Conservation (phyloP, 2,797 vertebrate species). For the Megalops cyprinoides region DNA sequence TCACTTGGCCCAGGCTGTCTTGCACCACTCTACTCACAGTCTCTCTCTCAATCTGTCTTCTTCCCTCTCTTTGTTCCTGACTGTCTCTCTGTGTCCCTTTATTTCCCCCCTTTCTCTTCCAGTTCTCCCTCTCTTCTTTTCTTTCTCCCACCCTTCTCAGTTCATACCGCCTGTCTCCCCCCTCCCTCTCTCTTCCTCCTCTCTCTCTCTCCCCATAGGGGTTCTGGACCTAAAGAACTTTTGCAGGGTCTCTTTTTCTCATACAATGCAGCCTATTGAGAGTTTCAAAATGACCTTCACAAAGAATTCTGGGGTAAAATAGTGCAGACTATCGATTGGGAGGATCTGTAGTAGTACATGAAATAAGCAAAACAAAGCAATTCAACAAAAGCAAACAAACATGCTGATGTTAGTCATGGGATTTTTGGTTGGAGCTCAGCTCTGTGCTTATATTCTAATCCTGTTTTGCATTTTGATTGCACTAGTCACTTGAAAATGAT, state of each 20-base stretch:
- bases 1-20: background rate
- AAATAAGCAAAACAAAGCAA: slow-evolving; percentile 3
- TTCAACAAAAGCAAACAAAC: background rate
- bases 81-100: background rate
- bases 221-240: background rate
- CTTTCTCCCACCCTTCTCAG: background rate
- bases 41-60: background rate
- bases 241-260: background rate
- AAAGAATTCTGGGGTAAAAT: background rate
- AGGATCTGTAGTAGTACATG: slow-evolving; percentile 6
- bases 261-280: slow-evolving; percentile 8
- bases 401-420: slow-evolving; percentile 16
- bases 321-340: background rate
- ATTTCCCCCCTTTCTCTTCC: too few species aligned
- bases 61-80: background rate
- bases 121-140: background rate
- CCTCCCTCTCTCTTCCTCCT: background rate
- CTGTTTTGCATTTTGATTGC: slow-evolving; percentile 29
- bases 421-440: background rate
- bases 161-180: background rate
- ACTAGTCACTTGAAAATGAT: background rate
- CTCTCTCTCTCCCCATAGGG: background rate
- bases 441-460: slow-evolving; percentile 18
- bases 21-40: background rate
- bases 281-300: background rate